Evolutionary conservation across 2,888 invertebrate species (phyloP).

Genomic region (Meganola albula): DNA sequence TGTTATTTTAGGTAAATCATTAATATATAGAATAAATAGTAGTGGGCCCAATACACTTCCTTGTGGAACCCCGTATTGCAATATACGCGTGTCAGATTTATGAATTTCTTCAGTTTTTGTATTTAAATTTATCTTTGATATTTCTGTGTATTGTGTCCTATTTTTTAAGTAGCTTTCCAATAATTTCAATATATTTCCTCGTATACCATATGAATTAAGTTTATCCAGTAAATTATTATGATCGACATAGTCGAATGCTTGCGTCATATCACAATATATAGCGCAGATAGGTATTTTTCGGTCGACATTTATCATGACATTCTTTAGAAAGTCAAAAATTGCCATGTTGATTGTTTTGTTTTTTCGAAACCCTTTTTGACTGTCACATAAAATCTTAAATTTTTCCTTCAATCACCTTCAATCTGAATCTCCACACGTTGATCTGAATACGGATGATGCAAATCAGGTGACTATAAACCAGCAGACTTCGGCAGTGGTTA

Average conservation of each 20-base stretch:
- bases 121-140: too few species aligned
- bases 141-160: conserved; percentile 2
- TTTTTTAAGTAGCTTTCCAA: conserved; percentile 12
- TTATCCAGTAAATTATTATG: conserved; percentile 13
- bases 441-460: too few species aligned
- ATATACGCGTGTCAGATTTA: neutral
- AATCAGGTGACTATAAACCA: too few species aligned
- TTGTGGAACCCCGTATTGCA: neutral
- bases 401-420: too few species aligned
- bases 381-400: neutral
- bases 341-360: too few species aligned
- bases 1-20: too few species aligned
- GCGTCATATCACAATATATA: conserved; percentile 17
- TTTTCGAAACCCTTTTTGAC: conserved; percentile 2
- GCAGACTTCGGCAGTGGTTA: too few species aligned
- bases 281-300: conserved; percentile 7
- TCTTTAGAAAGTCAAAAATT: conserved; percentile 7
- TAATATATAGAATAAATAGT: too few species aligned
- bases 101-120: neutral
- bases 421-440: too few species aligned
- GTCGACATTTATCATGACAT: conserved; percentile 6
- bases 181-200: conserved; percentile 10
- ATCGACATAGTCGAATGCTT: too few species aligned
- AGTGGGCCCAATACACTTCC: too few species aligned
- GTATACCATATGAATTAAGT: conserved; percentile 9